These are phyloP conservation scores for Coenonympha glycerion DNA, from an alignment of 2,888 invertebrate species.

Conservation along the genomic window DNA sequence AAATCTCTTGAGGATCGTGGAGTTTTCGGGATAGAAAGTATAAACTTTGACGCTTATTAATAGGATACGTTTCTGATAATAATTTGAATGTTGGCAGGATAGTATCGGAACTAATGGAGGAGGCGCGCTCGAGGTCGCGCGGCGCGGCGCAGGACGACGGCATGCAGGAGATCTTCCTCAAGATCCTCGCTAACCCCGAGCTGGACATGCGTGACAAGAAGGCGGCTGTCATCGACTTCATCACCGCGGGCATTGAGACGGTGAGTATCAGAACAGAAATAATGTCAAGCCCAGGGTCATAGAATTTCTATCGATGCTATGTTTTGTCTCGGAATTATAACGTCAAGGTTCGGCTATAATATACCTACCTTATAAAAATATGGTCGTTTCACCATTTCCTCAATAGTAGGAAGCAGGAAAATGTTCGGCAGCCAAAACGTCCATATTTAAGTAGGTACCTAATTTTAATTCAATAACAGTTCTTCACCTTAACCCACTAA, in stretches of 20 bases:
- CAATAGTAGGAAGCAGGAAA: no score
- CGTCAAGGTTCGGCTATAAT: no score
- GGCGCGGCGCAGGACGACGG: constrained; percentile 76
- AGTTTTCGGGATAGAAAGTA: not conserved
- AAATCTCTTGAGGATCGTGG: no score
- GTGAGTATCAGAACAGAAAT: constrained; percentile 69
- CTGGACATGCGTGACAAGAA: constrained; percentile 88
- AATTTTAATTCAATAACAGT: no score
- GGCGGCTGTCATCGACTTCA: constrained; percentile 89
- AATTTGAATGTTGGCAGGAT: constrained; percentile 69
- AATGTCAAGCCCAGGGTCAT: no score
- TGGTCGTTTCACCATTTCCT: no score
- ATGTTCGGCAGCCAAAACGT: no score
- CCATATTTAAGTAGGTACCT: no score
- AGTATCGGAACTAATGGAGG: constrained; percentile 85
- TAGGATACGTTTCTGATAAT: constrained; percentile 13
- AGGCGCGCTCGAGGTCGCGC: constrained; percentile 75
- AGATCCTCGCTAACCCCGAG: constrained; percentile 81
- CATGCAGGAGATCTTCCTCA: constrained; percentile 83
- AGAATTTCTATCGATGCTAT: no score
- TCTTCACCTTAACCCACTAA: no score
- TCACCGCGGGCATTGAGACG: constrained; percentile 91
- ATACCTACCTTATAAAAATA: no score
- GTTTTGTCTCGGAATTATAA: no score
- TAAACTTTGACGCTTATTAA: not conserved